Base-by-base conservation (phyloP, 2,113 vertebrate species). In the Meles meles region DNA sequence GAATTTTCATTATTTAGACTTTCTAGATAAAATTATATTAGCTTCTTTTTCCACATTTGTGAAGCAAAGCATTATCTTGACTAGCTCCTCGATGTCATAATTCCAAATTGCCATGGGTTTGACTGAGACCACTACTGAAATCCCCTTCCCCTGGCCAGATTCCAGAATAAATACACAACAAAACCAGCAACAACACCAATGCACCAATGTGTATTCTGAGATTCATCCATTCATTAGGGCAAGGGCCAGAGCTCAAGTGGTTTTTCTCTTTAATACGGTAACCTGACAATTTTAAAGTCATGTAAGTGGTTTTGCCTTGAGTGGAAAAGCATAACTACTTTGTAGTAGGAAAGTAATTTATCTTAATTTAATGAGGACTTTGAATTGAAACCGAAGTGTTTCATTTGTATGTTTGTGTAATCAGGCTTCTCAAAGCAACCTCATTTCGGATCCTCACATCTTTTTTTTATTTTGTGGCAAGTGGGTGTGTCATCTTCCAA, bases 171-270 rank as follows among this genome's bases (percentile, higher is more conserved):
- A 63, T 27, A 37, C 74, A 47, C 44, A 44, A 39, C 7, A 74
- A 15, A 20, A 20, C 10, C n/a, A 39, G 42, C 25, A 27, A 25
- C 15, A 29, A 15, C 65, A 29, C 39, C 5, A 23, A 23, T 4
- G 21, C 65, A 29, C 39, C 5, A 23, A 23, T 4, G 21, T 25
- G 47, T 93, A 3, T 52, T 44, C 77, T 37, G 81, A 15, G 21
- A 49, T 18, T 20, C 21, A 10, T 23, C 7, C 42, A 7, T 65
- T 37, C 67, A 1, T 42, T 34, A 6, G 12, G 27, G n/a, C 23
- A 3, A 18, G 15, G 18, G 6, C 11, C 6, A 2, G 42, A n/a
- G 7, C 59, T 44, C 37, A 0, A 1, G 8, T 31, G 88, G 47
- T 34, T 90, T 90, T 92, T 61, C 80, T 79, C 39, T 37, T 65